These are phyloP conservation scores for Calyptomena viridis DNA, from an alignment of 2,113 vertebrate species.

Conservation along the genomic window DNA sequence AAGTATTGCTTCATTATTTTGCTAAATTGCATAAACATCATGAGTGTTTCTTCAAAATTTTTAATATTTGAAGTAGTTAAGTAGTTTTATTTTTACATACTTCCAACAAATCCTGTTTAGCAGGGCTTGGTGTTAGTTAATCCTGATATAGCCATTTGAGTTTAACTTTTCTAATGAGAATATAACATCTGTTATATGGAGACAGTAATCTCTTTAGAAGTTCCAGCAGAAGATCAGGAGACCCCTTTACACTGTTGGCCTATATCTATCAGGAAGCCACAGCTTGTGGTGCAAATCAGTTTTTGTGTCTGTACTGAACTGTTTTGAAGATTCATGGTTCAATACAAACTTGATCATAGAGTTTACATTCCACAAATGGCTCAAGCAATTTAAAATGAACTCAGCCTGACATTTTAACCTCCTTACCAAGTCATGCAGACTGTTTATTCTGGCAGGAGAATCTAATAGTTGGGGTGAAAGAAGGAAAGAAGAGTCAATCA, in stretches of 20 bases:
- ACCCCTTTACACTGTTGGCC: not conserved
- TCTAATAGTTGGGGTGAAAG: not conserved
- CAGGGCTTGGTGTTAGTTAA: not conserved
- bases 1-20: not conserved
- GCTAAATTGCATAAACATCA: not conserved
- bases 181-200: not conserved
- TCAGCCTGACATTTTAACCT: slow-evolving; percentile 8
- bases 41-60: not conserved
- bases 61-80: slow-evolving; percentile 6
- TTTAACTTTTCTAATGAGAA: not conserved
- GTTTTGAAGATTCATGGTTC: not conserved
- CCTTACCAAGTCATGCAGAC: not conserved
- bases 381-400: not conserved
- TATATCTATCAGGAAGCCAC: not conserved
- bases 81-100: not conserved
- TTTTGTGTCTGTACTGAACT: not conserved
- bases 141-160: not conserved
- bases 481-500: not conserved
- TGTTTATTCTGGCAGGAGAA: not conserved
- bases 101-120: not conserved
- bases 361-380: not conserved
- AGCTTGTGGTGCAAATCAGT: not conserved
- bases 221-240: not conserved
- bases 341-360: not conserved
- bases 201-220: not conserved